Evolutionary conservation across 2,797 vertebrate species (phyloP).

Genomic region (Prionace glauca): DNA sequence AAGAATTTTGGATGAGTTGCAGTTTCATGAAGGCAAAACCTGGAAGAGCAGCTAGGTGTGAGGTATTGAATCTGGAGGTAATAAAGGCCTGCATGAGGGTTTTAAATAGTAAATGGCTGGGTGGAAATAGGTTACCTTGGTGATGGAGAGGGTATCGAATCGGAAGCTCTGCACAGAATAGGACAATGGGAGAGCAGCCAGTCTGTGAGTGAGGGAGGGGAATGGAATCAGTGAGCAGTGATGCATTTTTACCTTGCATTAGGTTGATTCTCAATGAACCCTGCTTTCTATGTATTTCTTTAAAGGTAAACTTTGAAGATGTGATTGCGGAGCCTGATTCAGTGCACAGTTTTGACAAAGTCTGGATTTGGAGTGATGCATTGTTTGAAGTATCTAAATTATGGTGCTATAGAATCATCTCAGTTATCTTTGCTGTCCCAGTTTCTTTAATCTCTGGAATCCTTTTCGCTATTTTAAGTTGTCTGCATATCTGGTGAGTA

Average conservation of each 20-base stretch:
- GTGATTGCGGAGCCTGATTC: conserved; percentile 67
- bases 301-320: conserved; percentile 67
- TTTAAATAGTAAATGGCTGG: not conserved
- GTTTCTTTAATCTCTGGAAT: conserved; percentile 58
- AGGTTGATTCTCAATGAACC: not conserved
- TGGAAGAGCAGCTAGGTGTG: not conserved
- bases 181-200: not conserved
- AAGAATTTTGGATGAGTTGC: not conserved
- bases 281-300: not conserved
- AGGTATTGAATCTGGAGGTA: not conserved
- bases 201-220: not conserved
- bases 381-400: conserved; percentile 63
- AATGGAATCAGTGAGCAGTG: not conserved
- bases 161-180: not conserved
- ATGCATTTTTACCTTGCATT: not conserved
- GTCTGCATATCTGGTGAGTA: conserved; percentile 64
- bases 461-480: conserved; percentile 62
- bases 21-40: not conserved
- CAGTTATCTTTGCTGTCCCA: conserved; percentile 59
- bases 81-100: not conserved
- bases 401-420: conserved; percentile 64
- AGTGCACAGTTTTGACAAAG: conserved; percentile 61
- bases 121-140: not conserved
- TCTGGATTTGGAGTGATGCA: conserved; percentile 70
- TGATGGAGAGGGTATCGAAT: not conserved